phyloP scores from a whole-genome alignment of 2,888 invertebrate genomes.

The Elmis aenea region DNA sequence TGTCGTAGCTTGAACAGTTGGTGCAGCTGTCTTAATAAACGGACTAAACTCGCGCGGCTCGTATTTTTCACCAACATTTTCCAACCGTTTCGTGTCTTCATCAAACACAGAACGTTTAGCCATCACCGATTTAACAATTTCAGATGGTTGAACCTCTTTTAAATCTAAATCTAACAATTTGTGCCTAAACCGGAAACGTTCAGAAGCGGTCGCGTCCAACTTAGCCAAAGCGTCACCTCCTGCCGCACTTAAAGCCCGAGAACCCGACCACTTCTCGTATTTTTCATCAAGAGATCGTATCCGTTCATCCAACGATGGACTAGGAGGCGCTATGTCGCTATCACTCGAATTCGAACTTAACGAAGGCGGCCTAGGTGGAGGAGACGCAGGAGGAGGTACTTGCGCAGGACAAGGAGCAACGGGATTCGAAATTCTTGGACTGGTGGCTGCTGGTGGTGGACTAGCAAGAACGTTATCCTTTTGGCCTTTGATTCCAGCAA shows the following conservation, averaged over 20 bases:
- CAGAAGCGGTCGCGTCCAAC: conserved; percentile 50
- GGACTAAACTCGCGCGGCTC: conserved; percentile 58
- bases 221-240: conserved; percentile 51
- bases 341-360: conserved; percentile 72
- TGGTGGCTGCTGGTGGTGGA: conserved; percentile 49
- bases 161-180: conserved; percentile 75
- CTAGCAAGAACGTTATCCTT: conserved; percentile 36
- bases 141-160: conserved; percentile 81
- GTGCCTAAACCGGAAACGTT: conserved; percentile 59
- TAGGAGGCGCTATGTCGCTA: conserved; percentile 62
- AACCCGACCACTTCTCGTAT: conserved; percentile 84
- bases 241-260: conserved; percentile 56
- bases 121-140: conserved; percentile 86
- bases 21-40: conserved; percentile 34
- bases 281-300: conserved; percentile 90
- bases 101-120: conserved; percentile 93
- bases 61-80: conserved; percentile 80
- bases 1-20: conserved; percentile 10
- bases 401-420: conserved; percentile 40
- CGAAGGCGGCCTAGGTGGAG: conserved; percentile 65
- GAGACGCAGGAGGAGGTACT: conserved; percentile 56
- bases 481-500: conserved; percentile 45
- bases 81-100: conserved; percentile 88
- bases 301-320: conserved; percentile 83
- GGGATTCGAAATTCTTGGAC: conserved; percentile 44